Evolutionary conservation across 2,888 invertebrate species (phyloP).

Genomic region (Rhagonycha fulva): DNA sequence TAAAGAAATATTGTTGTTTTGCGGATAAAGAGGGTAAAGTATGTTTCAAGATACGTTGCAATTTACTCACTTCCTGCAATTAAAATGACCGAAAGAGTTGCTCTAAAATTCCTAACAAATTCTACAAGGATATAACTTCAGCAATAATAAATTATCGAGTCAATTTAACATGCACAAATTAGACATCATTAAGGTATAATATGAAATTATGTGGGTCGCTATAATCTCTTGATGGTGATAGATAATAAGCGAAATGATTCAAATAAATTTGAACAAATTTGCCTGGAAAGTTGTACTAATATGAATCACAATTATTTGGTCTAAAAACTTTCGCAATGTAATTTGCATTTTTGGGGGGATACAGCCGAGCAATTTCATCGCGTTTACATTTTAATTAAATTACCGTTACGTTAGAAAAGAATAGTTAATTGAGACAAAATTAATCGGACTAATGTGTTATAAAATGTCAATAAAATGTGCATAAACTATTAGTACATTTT

Average conservation of each 20-base stretch:
- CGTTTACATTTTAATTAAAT: background rate
- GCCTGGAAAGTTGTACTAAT: background rate
- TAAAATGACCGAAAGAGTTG: background rate
- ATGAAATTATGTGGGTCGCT: background rate
- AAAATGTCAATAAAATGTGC: background rate
- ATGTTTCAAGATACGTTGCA: background rate
- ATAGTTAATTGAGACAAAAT: background rate
- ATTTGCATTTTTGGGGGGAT: background rate
- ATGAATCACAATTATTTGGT: background rate
- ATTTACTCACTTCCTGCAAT: background rate
- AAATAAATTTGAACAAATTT: background rate
- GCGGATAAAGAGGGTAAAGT: too few species aligned
- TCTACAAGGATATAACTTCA: background rate
- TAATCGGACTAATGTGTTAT: background rate
- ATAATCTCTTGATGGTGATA: background rate
- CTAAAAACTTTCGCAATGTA: background rate
- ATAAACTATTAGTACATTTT: background rate
- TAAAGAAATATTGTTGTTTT: too few species aligned
- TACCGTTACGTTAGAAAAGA: background rate
- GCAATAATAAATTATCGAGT: background rate
- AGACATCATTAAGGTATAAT: background rate
- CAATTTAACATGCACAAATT: background rate
- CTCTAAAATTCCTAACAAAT: background rate
- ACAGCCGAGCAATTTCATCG: background rate
- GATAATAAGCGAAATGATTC: background rate